Evolutionary conservation across 2,113 vertebrate species (phyloP).

Genomic region (Panthera tigris): DNA sequence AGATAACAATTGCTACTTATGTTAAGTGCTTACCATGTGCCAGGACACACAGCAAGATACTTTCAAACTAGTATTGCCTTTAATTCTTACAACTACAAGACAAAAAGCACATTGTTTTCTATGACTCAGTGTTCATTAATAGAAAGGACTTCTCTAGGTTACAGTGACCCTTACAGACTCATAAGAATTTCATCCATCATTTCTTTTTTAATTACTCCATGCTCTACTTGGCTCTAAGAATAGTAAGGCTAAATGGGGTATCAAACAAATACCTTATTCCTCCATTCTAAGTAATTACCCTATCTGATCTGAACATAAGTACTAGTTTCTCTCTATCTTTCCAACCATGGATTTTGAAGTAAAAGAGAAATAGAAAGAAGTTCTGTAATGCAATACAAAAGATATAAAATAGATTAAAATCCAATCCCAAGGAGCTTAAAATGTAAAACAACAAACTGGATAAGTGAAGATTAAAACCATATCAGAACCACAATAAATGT

Average conservation of each 20-base stretch:
- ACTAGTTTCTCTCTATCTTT: not conserved
- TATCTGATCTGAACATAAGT: not conserved
- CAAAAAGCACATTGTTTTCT: not conserved
- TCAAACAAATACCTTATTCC: not conserved
- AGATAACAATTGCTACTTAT: not conserved
- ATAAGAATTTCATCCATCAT: not conserved
- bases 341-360: not conserved
- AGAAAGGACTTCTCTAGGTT: not conserved
- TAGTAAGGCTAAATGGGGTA: not conserved
- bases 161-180: not conserved
- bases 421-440: not conserved
- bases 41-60: not conserved
- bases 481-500: not conserved
- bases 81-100: not conserved
- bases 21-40: not conserved
- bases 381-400: not conserved
- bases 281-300: not conserved
- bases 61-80: not conserved
- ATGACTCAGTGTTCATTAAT: not conserved
- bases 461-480: constrained; percentile 26
- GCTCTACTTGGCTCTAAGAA: not conserved
- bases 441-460: not conserved
- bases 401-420: constrained; percentile 4
- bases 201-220: constrained; percentile 21
- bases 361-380: not conserved